phyloP scores from a whole-genome alignment of 2,888 invertebrate genomes.

The Clistopyga incitator region DNA sequence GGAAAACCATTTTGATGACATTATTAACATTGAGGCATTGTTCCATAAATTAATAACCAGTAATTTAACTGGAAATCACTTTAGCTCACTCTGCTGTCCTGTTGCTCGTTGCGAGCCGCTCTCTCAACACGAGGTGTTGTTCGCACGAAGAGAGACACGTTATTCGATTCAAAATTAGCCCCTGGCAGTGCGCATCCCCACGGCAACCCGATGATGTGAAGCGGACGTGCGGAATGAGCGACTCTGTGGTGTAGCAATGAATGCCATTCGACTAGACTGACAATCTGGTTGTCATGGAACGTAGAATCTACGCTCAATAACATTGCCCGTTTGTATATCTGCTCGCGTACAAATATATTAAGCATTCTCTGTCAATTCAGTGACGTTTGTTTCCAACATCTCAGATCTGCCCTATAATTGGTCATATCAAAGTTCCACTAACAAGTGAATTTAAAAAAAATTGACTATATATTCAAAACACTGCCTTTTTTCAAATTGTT shows the following conservation, averaged over 20 bases:
- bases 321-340: neutral
- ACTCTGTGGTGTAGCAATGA: slow-evolving; percentile 18
- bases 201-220: neutral
- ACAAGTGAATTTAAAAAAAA: no score
- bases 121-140: slow-evolving; percentile 2
- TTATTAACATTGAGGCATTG: no score
- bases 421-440: no score
- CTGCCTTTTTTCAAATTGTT: no score
- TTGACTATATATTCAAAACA: no score
- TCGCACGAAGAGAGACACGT: neutral
- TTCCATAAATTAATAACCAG: no score
- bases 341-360: neutral
- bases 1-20: no score
- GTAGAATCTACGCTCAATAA: slow-evolving; percentile 11
- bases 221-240: neutral
- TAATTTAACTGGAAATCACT: no score
- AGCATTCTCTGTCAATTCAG: no score
- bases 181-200: neutral
- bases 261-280: neutral
- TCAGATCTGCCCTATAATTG: no score
- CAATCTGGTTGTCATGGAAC: slow-evolving; percentile 17
- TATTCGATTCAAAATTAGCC: slow-evolving; percentile 32
- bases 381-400: no score
- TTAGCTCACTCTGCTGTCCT: no score
- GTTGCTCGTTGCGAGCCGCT: neutral